Percentiles rank a stretch among this genome's conserved stretches.
Conservation (phyloP, 2,113 vertebrate species). For the Crotalus horridus region DNA sequence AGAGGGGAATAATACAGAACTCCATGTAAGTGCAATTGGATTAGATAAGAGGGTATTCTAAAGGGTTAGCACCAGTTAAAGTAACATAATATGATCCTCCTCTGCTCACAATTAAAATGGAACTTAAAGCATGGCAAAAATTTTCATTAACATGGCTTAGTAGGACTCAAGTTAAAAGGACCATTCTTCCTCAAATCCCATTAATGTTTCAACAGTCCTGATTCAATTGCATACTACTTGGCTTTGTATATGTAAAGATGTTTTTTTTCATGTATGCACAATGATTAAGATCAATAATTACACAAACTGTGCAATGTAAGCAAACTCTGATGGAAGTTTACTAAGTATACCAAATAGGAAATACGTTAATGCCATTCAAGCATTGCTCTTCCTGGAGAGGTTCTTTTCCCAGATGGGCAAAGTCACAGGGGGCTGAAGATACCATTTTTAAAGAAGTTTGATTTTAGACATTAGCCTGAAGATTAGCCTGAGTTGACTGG, state of each 20-base stretch:
- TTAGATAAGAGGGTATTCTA: not conserved
- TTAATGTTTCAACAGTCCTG: not conserved
- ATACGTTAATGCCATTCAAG: not conserved
- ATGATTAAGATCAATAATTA: not conserved
- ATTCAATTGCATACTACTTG: not conserved
- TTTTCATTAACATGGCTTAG: not conserved
- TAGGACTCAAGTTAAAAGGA: not conserved
- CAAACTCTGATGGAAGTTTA: not conserved
- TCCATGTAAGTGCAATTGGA: not conserved
- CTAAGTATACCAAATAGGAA: not conserved
- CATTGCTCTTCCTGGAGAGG: not conserved
- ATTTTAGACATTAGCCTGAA: not conserved
- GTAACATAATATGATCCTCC: not conserved
- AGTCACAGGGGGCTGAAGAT: not conserved
- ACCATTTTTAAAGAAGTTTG: not conserved
- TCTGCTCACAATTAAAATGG: not conserved
- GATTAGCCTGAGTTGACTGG: not conserved
- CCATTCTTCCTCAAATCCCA: not conserved
- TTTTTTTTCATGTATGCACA: not conserved
- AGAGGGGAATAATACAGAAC: not conserved
- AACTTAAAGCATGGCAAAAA: not conserved
- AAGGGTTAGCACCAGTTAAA: not conserved
- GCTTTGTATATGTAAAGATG: not conserved
- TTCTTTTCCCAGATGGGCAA: not conserved
- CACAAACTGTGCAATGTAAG: not conserved